Evolutionary conservation across 2,888 invertebrate genomes (phyloP).

Genomic region (Phytoseiulus persimilis): DNA sequence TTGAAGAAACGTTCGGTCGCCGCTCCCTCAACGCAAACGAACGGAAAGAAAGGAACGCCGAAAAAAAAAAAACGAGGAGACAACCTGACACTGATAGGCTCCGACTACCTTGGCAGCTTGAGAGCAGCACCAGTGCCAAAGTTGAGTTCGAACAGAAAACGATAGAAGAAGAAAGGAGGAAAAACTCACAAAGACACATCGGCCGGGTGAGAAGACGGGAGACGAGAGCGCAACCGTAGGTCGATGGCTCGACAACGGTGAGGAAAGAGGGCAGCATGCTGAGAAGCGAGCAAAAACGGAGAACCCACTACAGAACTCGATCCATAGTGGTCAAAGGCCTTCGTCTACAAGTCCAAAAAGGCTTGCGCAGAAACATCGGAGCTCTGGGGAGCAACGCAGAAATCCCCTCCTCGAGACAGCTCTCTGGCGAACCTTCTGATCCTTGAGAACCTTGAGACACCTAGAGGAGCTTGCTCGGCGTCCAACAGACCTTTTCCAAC

Average conservation of each 20-base stretch:
- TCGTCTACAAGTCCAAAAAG: not conserved
- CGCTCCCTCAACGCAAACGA: not conserved
- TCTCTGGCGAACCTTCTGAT: not conserved
- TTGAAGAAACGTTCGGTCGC: not conserved
- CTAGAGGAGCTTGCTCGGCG: not conserved
- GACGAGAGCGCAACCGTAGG: not conserved
- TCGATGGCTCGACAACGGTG: not conserved
- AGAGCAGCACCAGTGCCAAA: not conserved
- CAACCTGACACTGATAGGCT: slow-evolving; percentile 5
- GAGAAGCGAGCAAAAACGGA: not conserved
- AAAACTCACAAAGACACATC: not conserved
- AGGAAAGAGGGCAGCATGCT: not conserved
- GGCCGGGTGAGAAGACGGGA: not conserved
- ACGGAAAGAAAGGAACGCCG: not conserved
- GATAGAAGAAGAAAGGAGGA: not conserved
- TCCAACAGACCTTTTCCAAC: no score
- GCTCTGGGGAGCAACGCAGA: not conserved
- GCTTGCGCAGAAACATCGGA: no score
- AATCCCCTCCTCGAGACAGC: not conserved
- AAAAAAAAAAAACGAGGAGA: not conserved
- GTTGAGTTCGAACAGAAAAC: slow-evolving; percentile 5
- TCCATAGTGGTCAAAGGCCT: not conserved
- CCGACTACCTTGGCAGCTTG: slow-evolving; percentile 5
- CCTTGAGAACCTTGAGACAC: not conserved
- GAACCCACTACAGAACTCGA: not conserved